Conservation (phyloP, 2,797 vertebrate species). For the Pseudochaenichthys georgianus region DNA sequence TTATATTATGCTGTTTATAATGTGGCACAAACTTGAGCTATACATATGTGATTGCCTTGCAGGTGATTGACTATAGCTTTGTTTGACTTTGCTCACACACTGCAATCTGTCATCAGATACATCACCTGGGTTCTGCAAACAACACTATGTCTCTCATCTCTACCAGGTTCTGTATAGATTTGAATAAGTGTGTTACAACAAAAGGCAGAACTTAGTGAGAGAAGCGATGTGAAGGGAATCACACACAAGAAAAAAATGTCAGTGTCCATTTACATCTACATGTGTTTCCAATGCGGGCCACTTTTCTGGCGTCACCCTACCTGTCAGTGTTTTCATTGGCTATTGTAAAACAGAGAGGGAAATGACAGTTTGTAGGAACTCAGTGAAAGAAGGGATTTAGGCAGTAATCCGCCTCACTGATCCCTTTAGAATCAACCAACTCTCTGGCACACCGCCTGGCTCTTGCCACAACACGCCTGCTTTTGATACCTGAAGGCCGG, state of each 20-base stretch:
- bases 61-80: conserved; percentile 2
- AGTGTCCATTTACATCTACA: not conserved
- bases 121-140: conserved; percentile 1
- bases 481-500: conserved; percentile 73
- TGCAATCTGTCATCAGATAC: conserved; percentile 1
- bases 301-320: conserved; percentile 38
- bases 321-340: conserved; percentile 64
- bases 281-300: conserved; percentile 20
- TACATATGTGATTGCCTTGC: not conserved
- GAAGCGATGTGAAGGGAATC: not conserved
- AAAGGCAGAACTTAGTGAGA: not conserved
- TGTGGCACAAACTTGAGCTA: not conserved
- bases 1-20: not conserved
- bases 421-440: conserved; percentile 73
- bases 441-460: conserved; percentile 71
- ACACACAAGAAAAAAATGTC: not conserved
- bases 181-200: conserved; percentile 1
- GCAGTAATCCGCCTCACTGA: conserved; percentile 74
- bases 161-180: not conserved
- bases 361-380: conserved; percentile 73
- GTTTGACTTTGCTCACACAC: not conserved
- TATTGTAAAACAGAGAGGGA: conserved; percentile 62
- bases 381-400: conserved; percentile 76
- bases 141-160: not conserved
- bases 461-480: conserved; percentile 67